Conservation (phyloP, 2,888 invertebrate species). For the Silvanus unidentatus region DNA sequence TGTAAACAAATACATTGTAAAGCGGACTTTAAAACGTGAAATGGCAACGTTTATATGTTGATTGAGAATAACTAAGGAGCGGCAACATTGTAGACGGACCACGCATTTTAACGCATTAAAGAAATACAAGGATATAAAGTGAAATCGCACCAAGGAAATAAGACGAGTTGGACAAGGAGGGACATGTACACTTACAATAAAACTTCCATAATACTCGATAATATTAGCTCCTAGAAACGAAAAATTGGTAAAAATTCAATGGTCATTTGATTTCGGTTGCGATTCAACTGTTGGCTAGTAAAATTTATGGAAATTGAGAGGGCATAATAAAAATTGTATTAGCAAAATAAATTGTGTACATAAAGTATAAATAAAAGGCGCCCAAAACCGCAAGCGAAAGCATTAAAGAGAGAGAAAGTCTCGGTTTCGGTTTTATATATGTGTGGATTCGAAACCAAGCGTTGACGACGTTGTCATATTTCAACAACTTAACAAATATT, state of each 20-base stretch:
- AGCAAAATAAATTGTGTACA: no score
- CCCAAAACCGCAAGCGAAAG: constrained; percentile 11
- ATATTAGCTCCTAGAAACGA: no score
- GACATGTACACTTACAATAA: background rate
- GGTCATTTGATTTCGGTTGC: no score
- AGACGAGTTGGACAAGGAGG: constrained; percentile 1
- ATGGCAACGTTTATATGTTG: constrained; percentile 32
- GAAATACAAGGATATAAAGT: constrained; percentile 5
- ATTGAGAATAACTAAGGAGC: constrained; percentile 37
- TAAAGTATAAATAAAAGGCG: no score
- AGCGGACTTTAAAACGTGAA: constrained; percentile 21
- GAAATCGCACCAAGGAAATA: constrained; percentile 7
- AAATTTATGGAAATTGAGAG: no score
- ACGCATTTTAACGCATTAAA: constrained; percentile 24
- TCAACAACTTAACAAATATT: constrained; percentile 1
- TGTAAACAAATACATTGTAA: constrained; percentile 20
- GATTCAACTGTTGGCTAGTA: no score
- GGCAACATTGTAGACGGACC: constrained; percentile 33
- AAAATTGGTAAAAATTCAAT: no score
- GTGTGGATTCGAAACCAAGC: background rate
- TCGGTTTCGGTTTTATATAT: constrained; percentile 2
- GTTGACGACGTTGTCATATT: constrained; percentile 8
- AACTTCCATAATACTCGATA: constrained; percentile 1
- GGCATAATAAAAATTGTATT: no score
- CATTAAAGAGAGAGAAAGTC: constrained; percentile 14